phyloP scores from a whole-genome alignment of 1,140 invertebrate genomes.

The Heliconius nattereri region DNA sequence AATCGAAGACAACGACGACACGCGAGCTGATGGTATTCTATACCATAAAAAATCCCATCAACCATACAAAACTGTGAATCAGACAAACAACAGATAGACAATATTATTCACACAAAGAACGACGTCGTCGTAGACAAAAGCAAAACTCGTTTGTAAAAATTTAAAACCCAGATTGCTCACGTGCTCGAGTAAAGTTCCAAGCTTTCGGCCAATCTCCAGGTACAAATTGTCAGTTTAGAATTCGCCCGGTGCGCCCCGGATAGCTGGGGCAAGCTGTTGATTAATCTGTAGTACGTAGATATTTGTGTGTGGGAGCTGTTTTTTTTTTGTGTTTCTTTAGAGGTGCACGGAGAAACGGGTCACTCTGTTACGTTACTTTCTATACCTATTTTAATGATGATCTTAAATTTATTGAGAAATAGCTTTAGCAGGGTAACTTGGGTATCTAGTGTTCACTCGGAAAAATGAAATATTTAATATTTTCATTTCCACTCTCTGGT shows the following conservation, averaged over 20 bases:
- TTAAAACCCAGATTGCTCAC: slow-evolving; percentile 30
- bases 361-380: neutral
- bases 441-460: too few species aligned
- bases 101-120: neutral
- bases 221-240: slow-evolving; percentile 41
- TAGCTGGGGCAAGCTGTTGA: slow-evolving; percentile 8
- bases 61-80: too few species aligned
- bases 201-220: slow-evolving; percentile 39
- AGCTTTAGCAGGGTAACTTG: too few species aligned
- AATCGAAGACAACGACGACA: too few species aligned
- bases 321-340: neutral
- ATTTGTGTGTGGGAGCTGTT: neutral
- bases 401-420: too few species aligned
- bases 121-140: neutral
- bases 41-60: too few species aligned
- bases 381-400: neutral
- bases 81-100: neutral
- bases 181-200: slow-evolving; percentile 34
- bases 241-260: slow-evolving; percentile 26
- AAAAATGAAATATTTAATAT: too few species aligned
- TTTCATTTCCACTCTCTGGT: too few species aligned
- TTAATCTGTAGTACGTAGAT: slow-evolving; percentile 19
- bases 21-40: too few species aligned
- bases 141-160: slow-evolving; percentile 14
- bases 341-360: neutral